Evolutionary conservation across 2,888 invertebrate species (phyloP).

Genomic region (Malachius bipustulatus): DNA sequence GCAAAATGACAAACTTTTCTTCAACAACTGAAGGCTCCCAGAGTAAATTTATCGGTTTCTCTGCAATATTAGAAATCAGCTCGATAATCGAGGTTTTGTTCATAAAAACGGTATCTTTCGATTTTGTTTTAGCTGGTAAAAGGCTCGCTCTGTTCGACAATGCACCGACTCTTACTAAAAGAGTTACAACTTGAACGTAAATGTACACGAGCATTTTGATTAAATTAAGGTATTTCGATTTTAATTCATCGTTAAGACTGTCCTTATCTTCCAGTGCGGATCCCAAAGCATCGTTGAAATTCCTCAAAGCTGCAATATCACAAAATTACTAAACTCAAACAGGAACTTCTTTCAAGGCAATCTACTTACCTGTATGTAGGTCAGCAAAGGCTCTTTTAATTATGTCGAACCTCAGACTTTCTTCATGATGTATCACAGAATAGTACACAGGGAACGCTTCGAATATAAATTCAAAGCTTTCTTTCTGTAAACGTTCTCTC

Average conservation of each 20-base stretch:
- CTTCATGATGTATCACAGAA: no score
- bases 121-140: constrained; percentile 27
- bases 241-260: constrained; percentile 40
- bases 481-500: no score
- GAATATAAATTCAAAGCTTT: no score
- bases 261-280: constrained; percentile 42
- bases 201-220: constrained; percentile 70
- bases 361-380: no score
- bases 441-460: no score
- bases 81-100: constrained; percentile 41
- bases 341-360: no score
- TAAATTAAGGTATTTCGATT: constrained; percentile 49
- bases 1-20: constrained; percentile 61
- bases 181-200: constrained; percentile 47
- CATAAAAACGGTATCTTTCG: constrained; percentile 46
- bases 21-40: constrained; percentile 78
- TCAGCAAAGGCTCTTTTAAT: no score
- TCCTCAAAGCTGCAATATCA: constrained; percentile 40
- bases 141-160: constrained; percentile 47
- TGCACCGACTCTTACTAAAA: constrained; percentile 50
- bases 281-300: constrained; percentile 45
- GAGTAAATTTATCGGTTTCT: constrained; percentile 39
- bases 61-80: constrained; percentile 52
- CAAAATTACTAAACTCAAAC: no score
- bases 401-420: no score